phyloP scores from a whole-genome alignment of 2,888 invertebrate species.

The Agrotis exclamationis region DNA sequence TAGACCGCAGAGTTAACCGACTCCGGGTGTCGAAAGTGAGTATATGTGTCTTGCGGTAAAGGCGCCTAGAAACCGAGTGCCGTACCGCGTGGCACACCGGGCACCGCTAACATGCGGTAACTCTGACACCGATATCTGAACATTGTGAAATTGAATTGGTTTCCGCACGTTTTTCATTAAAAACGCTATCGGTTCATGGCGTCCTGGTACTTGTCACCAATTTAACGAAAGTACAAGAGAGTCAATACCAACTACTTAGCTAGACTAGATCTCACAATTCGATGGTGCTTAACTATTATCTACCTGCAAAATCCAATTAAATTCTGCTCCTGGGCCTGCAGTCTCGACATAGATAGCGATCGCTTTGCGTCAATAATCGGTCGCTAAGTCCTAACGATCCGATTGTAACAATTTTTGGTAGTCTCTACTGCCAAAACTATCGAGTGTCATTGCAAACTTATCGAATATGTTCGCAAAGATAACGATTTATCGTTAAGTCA shows the following conservation, averaged over 20 bases:
- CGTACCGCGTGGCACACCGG: constrained; percentile 51
- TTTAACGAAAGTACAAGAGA: not conserved
- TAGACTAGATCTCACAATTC: too few relatives aligned
- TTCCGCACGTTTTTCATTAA: constrained; percentile 57
- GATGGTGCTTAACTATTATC: too few relatives aligned
- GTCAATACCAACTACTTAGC: too few relatives aligned
- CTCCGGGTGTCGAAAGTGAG: constrained; percentile 60
- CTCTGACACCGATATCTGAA: constrained; percentile 59
- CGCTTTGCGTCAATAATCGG: too few relatives aligned
- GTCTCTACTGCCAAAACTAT: too few relatives aligned
- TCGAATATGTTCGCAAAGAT: too few relatives aligned
- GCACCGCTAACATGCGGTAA: constrained; percentile 61
- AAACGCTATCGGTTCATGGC: constrained; percentile 19
- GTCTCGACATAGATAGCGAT: too few relatives aligned
- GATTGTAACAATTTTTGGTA: too few relatives aligned
- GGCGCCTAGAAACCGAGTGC: constrained; percentile 62
- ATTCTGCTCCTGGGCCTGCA: not conserved
- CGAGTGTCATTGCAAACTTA: too few relatives aligned
- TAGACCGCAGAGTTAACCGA: constrained; percentile 60
- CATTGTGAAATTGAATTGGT: constrained; percentile 52
- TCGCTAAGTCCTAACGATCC: too few relatives aligned
- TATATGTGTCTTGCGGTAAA: constrained; percentile 66
- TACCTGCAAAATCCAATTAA: not conserved
- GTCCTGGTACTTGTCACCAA: constrained; percentile 25
- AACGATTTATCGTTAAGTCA: too few relatives aligned